These are phyloP conservation scores for Myripristis murdjan DNA, from an alignment of 2,797 vertebrate genomes.

Conservation along the genomic window DNA sequence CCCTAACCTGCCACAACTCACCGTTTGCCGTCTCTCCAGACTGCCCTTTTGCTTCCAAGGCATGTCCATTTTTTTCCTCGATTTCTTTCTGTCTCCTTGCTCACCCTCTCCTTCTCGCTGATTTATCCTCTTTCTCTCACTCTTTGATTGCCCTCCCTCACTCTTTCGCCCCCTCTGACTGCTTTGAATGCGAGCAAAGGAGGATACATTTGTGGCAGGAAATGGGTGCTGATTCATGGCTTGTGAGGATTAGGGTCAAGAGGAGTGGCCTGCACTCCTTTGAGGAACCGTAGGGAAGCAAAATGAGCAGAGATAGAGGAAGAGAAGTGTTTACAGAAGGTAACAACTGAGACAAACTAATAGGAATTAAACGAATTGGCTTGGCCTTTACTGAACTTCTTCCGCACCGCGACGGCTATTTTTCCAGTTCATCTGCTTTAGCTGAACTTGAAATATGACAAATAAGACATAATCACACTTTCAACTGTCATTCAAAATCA, in stretches of 20 bases:
- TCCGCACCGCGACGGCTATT: neutral
- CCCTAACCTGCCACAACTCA: slow-evolving; percentile 67
- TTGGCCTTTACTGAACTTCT: neutral
- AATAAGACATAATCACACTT: neutral
- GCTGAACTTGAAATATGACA: slow-evolving; percentile 15
- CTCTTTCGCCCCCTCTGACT: neutral
- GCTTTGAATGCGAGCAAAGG: slow-evolving; percentile 30
- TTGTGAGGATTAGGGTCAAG: slow-evolving; percentile 52
- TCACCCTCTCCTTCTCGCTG: neutral
- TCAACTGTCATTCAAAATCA: no score
- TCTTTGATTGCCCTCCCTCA: slow-evolving; percentile 26
- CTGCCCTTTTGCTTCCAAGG: slow-evolving; percentile 43
- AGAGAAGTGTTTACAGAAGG: slow-evolving; percentile 6
- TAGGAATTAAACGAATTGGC: neutral
- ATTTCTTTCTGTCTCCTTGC: slow-evolving; percentile 32
- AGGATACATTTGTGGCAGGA: slow-evolving; percentile 53
- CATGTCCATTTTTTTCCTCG: slow-evolving; percentile 28
- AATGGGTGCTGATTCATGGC: slow-evolving; percentile 52
- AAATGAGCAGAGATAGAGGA: slow-evolving; percentile 10
- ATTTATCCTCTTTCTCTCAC: slow-evolving; percentile 19
- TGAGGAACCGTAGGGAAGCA: slow-evolving; percentile 9
- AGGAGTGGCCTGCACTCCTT: slow-evolving; percentile 15
- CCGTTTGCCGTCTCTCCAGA: slow-evolving; percentile 52
- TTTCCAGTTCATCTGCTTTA: neutral
- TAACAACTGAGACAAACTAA: slow-evolving; percentile 23